Base-by-base conservation (phyloP, 1,140 invertebrate genomes). In the Platorchestia sp. region DNA sequence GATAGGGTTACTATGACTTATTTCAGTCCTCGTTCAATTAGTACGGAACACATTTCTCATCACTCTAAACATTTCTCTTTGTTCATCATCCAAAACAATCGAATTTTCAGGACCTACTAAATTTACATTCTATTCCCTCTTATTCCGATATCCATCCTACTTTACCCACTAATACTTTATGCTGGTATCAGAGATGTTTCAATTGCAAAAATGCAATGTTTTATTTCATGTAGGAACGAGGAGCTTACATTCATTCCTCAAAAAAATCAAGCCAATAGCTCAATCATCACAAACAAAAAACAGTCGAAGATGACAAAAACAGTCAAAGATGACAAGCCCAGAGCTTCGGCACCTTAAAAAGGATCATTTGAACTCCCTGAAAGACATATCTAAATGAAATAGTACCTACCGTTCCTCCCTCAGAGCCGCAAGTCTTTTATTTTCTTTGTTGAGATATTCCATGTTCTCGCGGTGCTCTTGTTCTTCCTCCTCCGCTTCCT, bases 391-490 rank as follows among this genome's bases (percentile, higher is more conserved):
- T 36, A 22, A 75, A 75, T 14, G 36, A 75, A 75, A 3, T 36
- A 89, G 22, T 16, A 41, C 91, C 40, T 14, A 93, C 91, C 91
- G 43, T n/a, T 93, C 91, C 40, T 93, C 91, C 40, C 91, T 14
- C 16, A 93, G 41, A 14, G 91, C 91, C 10, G 91, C 91, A n/a
- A 93, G 45, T 10, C 91, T 45, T 44, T 93, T 93, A 47, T 93
- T 93, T 44, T 93, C 91, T 40, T 93, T 93, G 43, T 93, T 45
- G 19, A 93, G 91, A 47, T 93, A 93, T 41, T 93, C 91, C 91
- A 93, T 93, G 7, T 19, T 93, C 91, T 93, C 91, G 10, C 91
- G 43, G 91, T 93, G 91, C 91, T 93, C 91, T 7, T 47, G 91
- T 36, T 93, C 91, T 36, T 93, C 91, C 40, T 93, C 91, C 43